Evolutionary conservation across 2,888 invertebrate species (phyloP), one percentile per base, ranked within the genome.

Genomic region (Microplitis manilae): DNA sequence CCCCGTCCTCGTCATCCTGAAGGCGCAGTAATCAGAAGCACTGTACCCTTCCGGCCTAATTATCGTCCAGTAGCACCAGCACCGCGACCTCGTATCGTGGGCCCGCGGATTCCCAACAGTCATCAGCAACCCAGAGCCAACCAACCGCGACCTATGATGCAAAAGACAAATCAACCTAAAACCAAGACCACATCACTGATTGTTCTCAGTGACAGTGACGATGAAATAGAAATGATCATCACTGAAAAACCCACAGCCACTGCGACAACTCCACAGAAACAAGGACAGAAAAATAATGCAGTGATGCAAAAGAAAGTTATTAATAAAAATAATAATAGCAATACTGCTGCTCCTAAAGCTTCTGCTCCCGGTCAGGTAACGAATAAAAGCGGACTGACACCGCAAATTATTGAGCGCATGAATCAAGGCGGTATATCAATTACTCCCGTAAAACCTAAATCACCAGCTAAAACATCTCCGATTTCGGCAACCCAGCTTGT

Each of bases 181-280:
- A 80, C 81, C 5, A 87, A 87, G n/a, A 84, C 86, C 0, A 88
- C 87, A 0, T 88, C 89, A 5, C 73, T 89, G 9, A 89, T 90
- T 15, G 85, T 89, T 0, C 81, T 90, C 6, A 89, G 89, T 70
- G 89, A 90, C 69, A 88, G 89, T 64, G 89, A 90, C 68, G 89
- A 90, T 38, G 89, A 90, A 30, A 89, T 90, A 38, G 88, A 90
- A 69, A 88, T 90, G 89, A 89, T 89, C 6, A 82, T 88, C 5
- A 84, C 86, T 0, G 85, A 86, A 13, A 87, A 86, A 15, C 20
- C 73, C 15, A n/a, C n/a, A 78, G 9, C 59, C 0, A 9, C 6
- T 50, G 17, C 30, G 13, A 40, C 39, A 13, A 40, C 17, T 9
- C 2, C 39, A n/a, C 50, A 50, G 13, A 50, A 50, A 50, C 2